Evolutionary conservation across 2,797 vertebrate genomes (phyloP), one percentile per base, ranked within the genome.

Genomic region (Cryptoprocta ferox): DNA sequence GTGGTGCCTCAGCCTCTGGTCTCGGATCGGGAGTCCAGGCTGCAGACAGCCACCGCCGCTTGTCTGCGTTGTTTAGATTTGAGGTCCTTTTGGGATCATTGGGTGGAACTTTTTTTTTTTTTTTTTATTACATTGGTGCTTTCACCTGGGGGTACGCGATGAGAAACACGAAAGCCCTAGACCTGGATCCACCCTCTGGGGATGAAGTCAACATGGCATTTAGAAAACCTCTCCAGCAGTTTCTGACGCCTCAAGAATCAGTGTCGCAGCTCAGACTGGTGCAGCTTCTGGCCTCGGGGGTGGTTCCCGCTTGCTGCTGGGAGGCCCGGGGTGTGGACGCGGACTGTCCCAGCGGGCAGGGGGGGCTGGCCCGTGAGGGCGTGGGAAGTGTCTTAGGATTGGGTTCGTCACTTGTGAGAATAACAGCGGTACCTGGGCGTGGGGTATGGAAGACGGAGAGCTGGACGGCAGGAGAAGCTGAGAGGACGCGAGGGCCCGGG

Each of bases 11-110:
- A 0, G n/a, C 3, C 79, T 15, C 32, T 45, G 21, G 0, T 21
- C 35, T 2, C 30, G 11, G 92, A 11, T 9, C 16, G 35, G 66
- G 39, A 35, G 1, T 35, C 68, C 68, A 0, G 45, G 70, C 68
- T 24, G 30, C n/a, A 39, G 39, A 16, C 15, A 0, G 5, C 21
- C 1, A 0, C 0, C 0, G 79, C 13, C 45, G 5, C 21, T 14
- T 0, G 0, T 32, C 32, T 30, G 65, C 42, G 37, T 4, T 39
- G 12, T 68, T 90, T 19, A 16, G 48, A 28, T 35, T 14, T 1
- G 68, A 84, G 86, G 18, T n/a, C 56, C 6, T 70, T 71, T 80
- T 53, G 8, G 19, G 18, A 15, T 26, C 73, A 42, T 61, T 6
- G 14, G n/a, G 15, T 42, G 11, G 56, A n/a, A 21, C 42, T 16